Evolutionary conservation across 1,140 invertebrate genomes (phyloP).

Genomic region (Holotrichia oblita): DNA sequence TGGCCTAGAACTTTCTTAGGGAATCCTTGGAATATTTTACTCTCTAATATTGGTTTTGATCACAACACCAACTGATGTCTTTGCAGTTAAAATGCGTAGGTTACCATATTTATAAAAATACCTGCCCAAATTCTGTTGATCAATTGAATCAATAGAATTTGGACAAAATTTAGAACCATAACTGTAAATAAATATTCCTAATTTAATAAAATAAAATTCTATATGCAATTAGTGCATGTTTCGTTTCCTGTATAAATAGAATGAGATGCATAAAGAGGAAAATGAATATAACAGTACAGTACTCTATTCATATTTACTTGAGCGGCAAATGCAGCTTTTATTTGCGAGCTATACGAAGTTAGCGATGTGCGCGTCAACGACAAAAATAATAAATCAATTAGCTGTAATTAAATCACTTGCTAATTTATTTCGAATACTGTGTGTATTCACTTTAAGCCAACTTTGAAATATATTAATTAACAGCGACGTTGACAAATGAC

Average conservation of each 20-base stretch:
- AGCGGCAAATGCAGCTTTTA: not conserved
- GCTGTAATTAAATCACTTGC: constrained; percentile 14
- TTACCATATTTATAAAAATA: too few relatives aligned
- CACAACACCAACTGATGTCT: too few relatives aligned
- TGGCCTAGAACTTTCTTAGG: too few relatives aligned
- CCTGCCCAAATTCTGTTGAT: too few relatives aligned
- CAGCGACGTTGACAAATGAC: constrained; percentile 11
- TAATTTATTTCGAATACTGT: constrained; percentile 1
- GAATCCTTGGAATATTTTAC: too few relatives aligned
- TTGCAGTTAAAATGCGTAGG: too few relatives aligned
- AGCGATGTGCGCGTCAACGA: not conserved
- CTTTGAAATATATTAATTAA: constrained; percentile 22
- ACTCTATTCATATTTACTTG: not conserved
- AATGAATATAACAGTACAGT: not conserved
- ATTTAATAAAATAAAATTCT: too few relatives aligned
- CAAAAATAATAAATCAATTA: constrained; percentile 21
- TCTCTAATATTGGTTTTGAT: too few relatives aligned
- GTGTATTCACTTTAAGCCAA: constrained; percentile 3
- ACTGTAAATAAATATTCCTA: too few relatives aligned
- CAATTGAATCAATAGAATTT: not conserved
- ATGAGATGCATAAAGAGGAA: not conserved
- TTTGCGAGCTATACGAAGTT: not conserved
- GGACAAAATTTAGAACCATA: too few relatives aligned
- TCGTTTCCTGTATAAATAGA: too few relatives aligned
- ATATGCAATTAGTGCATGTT: too few relatives aligned